Conservation (phyloP, 2,113 vertebrate genomes). For the Romanogobio albipinnatus region DNA sequence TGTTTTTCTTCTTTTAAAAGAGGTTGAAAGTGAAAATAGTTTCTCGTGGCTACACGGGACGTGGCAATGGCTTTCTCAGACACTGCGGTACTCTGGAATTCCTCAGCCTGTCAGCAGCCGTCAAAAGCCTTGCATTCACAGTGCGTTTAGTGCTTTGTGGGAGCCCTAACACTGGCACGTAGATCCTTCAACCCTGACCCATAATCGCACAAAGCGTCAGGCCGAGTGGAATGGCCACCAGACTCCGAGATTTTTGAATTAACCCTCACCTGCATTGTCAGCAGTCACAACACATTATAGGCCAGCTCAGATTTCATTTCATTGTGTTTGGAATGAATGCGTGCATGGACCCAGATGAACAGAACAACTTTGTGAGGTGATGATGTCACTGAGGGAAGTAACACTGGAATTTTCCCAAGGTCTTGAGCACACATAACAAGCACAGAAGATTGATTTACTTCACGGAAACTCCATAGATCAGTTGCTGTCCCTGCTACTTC, state of each 20-base stretch:
- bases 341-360: conserved; percentile 12
- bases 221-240: conserved; percentile 39
- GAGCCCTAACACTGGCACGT: conserved; percentile 11
- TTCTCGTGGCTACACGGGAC: conserved; percentile 33
- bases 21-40: conserved; percentile 15
- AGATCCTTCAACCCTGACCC: conserved; percentile 34
- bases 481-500: neutral
- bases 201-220: conserved; percentile 46
- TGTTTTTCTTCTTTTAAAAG: conserved; percentile 35
- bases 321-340: conserved; percentile 30
- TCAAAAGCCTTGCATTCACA: conserved; percentile 40
- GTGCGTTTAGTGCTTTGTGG: conserved; percentile 34
- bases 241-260: conserved; percentile 33
- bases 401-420: conserved; percentile 27
- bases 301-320: conserved; percentile 38
- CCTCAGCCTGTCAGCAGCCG: conserved; percentile 30
- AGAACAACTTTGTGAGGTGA: conserved; percentile 36
- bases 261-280: conserved; percentile 46
- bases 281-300: conserved; percentile 37
- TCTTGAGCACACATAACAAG: conserved; percentile 7
- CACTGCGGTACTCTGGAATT: conserved; percentile 32
- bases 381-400: conserved; percentile 27
- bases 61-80: conserved; percentile 40
- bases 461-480: neutral
- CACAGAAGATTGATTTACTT: conserved; percentile 6